Percentiles rank a stretch among this genome's conserved stretches.
These are phyloP conservation scores for Ichneumon xanthorius DNA, from an alignment of 2,888 invertebrate species.

Conservation along the genomic window DNA sequence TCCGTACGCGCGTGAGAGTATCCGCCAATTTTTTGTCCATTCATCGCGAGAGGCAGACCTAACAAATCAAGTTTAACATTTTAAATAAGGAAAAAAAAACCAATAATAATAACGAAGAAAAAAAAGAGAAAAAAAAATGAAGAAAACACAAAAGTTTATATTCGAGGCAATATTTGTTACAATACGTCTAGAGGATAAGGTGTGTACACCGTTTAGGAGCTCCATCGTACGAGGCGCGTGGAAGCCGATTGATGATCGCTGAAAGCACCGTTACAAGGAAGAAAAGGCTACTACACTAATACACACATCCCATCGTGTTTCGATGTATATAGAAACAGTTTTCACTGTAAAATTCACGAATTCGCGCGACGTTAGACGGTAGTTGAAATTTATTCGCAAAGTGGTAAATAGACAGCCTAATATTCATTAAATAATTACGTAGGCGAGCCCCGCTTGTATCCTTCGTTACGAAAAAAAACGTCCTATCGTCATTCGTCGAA, in stretches of 20 bases:
- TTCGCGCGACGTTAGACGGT: slow-evolving; percentile 30
- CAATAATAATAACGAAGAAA: slow-evolving; percentile 37
- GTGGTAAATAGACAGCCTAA: slow-evolving; percentile 56
- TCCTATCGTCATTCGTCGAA: slow-evolving; percentile 3
- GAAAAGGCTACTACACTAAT: slow-evolving; percentile 43
- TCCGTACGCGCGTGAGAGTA: slow-evolving; percentile 72
- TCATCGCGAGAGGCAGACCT: slow-evolving; percentile 68
- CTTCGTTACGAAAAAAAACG: slow-evolving; percentile 15
- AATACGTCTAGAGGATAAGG: slow-evolving; percentile 81
- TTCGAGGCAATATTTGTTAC: slow-evolving; percentile 84
- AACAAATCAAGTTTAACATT: slow-evolving; percentile 58
- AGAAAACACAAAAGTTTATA: slow-evolving; percentile 79
- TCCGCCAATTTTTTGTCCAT: slow-evolving; percentile 77
- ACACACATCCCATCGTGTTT: slow-evolving; percentile 44
- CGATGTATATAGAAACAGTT: slow-evolving; percentile 39
- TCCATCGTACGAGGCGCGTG: slow-evolving; percentile 54
- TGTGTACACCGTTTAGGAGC: slow-evolving; percentile 70
- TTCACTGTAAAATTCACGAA: slow-evolving; percentile 36
- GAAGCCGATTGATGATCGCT: slow-evolving; percentile 60
- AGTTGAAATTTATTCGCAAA: slow-evolving; percentile 40
- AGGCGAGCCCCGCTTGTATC: slow-evolving; percentile 19
- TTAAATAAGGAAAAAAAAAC: slow-evolving; percentile 57
- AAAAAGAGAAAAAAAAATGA: slow-evolving; percentile 69
- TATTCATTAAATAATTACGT: slow-evolving; percentile 53
- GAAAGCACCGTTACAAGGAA: slow-evolving; percentile 42